Base-by-base conservation (phyloP, 2,888 invertebrate species). In the Folsomia manolachei region DNA sequence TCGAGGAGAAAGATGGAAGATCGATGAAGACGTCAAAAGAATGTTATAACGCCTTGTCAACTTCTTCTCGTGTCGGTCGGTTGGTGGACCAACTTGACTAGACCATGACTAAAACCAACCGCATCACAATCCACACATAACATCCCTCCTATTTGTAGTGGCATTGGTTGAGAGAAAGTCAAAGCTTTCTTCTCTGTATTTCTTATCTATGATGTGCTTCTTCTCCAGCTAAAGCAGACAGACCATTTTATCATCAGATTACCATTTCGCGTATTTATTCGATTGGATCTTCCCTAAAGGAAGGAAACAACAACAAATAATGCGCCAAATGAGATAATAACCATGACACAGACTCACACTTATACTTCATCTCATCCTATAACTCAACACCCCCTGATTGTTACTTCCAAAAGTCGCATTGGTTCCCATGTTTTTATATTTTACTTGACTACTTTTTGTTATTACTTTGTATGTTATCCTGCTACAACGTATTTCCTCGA, bases 11-110 rank as follows among this genome's bases (percentile, higher is more conserved):
- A 39, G 69, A 72, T 66, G 61, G 60, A 75, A 78, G 78, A 81
- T 80, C 79, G 80, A 80, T 80, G 80, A 81, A 80, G 80, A 80
- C 73, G 80, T 80, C 81, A 81, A 78, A 79, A 78, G 77, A 80
- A 79, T 80, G 75, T 70, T 72, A 74, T 77, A 75, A 78, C 79
- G 78, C 77, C 75, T 69, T 78, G 80, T 81, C 81, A 81, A 79
- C 77, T 78, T 77, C 74, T 61, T 67, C 67, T 51, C 64, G 60
- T 14, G 39, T 39, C 39, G n/a, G n/a, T n/a, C n/a, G n/a, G n/a
- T n/a, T n/a, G n/a, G n/a, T n/a, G n/a, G 39, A 39, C 39, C 39
- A 39, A 39, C 39, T 39, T 39, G 39, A 39, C 39, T 39, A 9
- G 4, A 39, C 39, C 39, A 39, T 14, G 7, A 39, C 4, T 4